Base-by-base conservation (phyloP, 2,797 vertebrate species). In the Helarctos malayanus region DNA sequence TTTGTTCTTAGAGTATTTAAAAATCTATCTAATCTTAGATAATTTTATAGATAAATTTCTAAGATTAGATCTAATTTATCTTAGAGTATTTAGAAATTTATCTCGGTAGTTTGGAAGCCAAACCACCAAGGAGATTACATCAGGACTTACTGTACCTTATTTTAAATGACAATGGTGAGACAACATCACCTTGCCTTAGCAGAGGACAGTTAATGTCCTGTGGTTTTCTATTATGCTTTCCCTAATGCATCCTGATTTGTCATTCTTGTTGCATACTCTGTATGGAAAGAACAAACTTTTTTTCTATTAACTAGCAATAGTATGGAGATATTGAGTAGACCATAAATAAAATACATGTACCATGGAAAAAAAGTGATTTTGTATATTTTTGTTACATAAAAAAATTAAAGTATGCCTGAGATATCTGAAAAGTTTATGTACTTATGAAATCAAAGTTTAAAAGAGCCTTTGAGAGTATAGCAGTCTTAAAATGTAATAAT, bases 1-100 rank as follows among this genome's bases (percentile, higher is more conserved):
- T 73, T 85, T 97, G 2, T 32, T 81, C 14, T 82, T 90, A 61
- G 52, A 82, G 4, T 32, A 56, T 82, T 76, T 90, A 95, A 2
- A 5, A 69, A 68, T 68, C 35, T 68, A 35, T 35, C n/a, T 35
- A 65, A 32, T 65, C 61, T 65, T 65, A 65, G 61, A 65, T 65
- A 65, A 16, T 65, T 65, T 65, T n/a, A 65, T n/a, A 19, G 19
- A 35, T 68, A 19, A 21, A 35, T 68, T 35, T 68, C 65, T 35
- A 68, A 68, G 18, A 68, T 68, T 21, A 68, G n/a, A 35, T 68
- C n/a, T 68, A 68, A 68, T 35, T 68, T 68, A n/a, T 68, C 65
- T 68, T 35, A 35, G 65, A 35, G 19, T 68, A 35, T 35, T 68
- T 68, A 68, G 65, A 35, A 96, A 95, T 91, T 84, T 88, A 79